These are phyloP conservation scores for Morpho achilles DNA, from an alignment of 2,888 invertebrate genomes.

Conservation along the genomic window DNA sequence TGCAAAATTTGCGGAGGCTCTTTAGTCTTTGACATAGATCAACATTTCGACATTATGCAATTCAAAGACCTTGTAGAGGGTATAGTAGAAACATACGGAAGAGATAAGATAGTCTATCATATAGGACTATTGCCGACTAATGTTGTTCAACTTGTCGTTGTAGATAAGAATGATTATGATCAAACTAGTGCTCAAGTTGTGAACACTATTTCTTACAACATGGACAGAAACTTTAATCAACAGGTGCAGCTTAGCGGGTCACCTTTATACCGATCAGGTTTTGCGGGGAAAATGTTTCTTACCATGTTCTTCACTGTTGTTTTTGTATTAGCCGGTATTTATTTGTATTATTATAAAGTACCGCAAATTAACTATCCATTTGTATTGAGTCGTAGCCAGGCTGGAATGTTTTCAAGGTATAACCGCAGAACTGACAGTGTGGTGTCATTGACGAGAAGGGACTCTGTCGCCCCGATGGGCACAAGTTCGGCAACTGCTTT, in stretches of 20 bases:
- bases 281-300: constrained; percentile 52
- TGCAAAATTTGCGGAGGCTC: constrained; percentile 65
- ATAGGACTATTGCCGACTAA: constrained; percentile 43
- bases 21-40: constrained; percentile 45
- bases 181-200: constrained; percentile 53
- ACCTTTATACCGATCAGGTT: constrained; percentile 47
- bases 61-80: constrained; percentile 48
- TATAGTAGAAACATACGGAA: constrained; percentile 40
- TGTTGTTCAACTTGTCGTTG: constrained; percentile 55
- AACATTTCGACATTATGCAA: constrained; percentile 45
- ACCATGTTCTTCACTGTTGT: constrained; percentile 57
- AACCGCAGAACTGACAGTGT: constrained; percentile 62
- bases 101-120: constrained; percentile 44
- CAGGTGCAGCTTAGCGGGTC: constrained; percentile 52
- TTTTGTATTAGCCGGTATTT: constrained; percentile 45
- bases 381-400: constrained; percentile 29
- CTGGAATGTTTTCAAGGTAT: constrained; percentile 48
- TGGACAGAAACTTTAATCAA: constrained; percentile 44
- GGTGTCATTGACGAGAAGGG: constrained; percentile 60
- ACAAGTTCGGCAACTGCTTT: constrained; percentile 47
- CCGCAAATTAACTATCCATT: constrained; percentile 37
- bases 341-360: constrained; percentile 57
- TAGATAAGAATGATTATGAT: constrained; percentile 55
- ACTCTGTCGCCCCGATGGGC: constrained; percentile 44
- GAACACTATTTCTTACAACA: constrained; percentile 42